Evolutionary conservation across 2,113 vertebrate species (phyloP), one percentile per base, ranked within the genome.

Genomic region (Mustela lutreola): DNA sequence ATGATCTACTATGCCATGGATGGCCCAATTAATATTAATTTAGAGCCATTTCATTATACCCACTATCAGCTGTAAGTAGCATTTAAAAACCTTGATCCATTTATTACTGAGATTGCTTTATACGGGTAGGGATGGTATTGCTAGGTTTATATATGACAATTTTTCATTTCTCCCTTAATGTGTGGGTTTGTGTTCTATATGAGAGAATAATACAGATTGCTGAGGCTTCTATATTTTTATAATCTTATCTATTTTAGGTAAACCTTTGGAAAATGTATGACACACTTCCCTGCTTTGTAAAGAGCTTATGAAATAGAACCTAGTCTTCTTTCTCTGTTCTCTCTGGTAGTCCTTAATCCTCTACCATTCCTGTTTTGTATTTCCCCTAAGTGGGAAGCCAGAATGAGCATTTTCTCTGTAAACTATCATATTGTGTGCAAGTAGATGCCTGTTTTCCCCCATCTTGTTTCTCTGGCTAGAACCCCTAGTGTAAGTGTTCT

Each of bases 181-280:
- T 95, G 75, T 97, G 70, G 92, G 75, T 90, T 97, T 96, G 78
- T 97, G 56, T 86, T 96, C 95, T 97, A 24, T 65, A 92, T 89
- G 39, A 79, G 67, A 50, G 33, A 95, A 92, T 97, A 94, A 95
- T 95, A 45, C 79, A 86, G 65, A 94, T 95, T 97, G 89, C 88
- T 85, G 65, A 95, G 50, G 60, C 63, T 94, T 86, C 78, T 89
- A 28, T 97, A 95, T 96, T 94, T 96, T 93, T 97, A 12, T 96
- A 92, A 79, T 96, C 48, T 84, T 90, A 71, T 7, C 42, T 97
- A 71, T 95, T 97, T 97, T 92, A 85, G 58, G 14, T 79, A 94
- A 88, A 89, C 83, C 48, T 78, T 94, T 92, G 87, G 15, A 78
- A 94, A 84, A 94, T 85, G 7, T 89, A 60, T 92, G 86, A 81